Evolutionary conservation across 2,888 invertebrate genomes (phyloP).

Genomic region (Orthosia gracilis): DNA sequence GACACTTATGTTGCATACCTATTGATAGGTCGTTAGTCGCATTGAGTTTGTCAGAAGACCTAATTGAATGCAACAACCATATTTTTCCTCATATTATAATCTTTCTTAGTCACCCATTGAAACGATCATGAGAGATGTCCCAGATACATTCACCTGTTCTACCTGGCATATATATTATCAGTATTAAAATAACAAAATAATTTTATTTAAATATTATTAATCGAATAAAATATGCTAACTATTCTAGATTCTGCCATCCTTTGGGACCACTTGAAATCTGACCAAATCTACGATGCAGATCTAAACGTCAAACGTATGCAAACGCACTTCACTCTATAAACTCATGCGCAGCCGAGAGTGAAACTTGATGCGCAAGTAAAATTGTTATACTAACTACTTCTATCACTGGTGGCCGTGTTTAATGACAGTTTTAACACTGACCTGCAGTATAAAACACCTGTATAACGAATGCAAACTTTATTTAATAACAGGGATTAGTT

Average conservation of each 20-base stretch:
- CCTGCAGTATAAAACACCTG: constrained; percentile 12
- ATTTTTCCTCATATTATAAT: background rate
- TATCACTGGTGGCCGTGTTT: constrained; percentile 5
- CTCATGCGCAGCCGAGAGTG: constrained; percentile 18
- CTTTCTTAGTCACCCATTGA: background rate
- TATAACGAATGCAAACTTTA: constrained; percentile 14
- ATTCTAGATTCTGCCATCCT: background rate
- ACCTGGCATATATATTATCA: too few relatives aligned
- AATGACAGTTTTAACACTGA: constrained; percentile 36
- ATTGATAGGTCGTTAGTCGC: background rate
- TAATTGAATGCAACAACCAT: background rate
- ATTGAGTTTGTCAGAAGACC: background rate
- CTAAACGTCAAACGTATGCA: constrained; percentile 39
- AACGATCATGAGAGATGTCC: background rate
- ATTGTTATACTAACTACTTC: constrained; percentile 6
- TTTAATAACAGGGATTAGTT: constrained; percentile 37
- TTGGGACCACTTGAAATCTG: constrained; percentile 9
- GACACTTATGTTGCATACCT: too few relatives aligned
- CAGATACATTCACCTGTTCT: too few relatives aligned
- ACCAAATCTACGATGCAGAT: constrained; percentile 17
- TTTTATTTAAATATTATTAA: too few relatives aligned
- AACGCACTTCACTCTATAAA: constrained; percentile 18
- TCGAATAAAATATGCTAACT: too few relatives aligned
- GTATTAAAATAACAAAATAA: too few relatives aligned
- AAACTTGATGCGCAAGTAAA: constrained; percentile 25